phyloP scores from a whole-genome alignment of 2,797 vertebrate species.

The Cyprinella venusta region DNA sequence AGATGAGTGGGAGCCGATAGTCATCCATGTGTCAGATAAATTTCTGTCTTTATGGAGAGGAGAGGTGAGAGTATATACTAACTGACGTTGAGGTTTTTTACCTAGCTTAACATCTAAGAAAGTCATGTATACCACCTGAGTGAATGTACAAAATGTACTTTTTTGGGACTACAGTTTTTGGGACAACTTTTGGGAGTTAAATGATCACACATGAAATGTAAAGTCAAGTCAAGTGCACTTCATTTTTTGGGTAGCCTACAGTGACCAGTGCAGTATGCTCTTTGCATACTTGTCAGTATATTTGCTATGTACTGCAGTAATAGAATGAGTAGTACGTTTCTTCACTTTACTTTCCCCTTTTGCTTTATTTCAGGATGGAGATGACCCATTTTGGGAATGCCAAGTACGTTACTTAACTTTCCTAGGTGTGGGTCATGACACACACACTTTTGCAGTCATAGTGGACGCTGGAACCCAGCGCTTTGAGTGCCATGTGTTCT shows the following conservation, averaged over 20 bases:
- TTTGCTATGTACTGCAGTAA: background rate
- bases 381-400: slow-evolving; percentile 87
- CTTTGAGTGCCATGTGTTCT: slow-evolving; percentile 94
- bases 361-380: slow-evolving; percentile 69
- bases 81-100: background rate
- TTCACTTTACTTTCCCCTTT: background rate
- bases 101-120: no score
- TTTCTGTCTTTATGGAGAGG: slow-evolving; percentile 83
- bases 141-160: no score
- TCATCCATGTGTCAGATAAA: slow-evolving; percentile 86
- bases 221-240: background rate
- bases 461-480: slow-evolving; percentile 84
- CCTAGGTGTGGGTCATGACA: slow-evolving; percentile 90
- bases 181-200: background rate
- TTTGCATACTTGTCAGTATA: background rate
- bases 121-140: no score
- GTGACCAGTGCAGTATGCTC: background rate
- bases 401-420: slow-evolving; percentile 93
- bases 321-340: background rate
- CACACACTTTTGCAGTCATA: slow-evolving; percentile 91
- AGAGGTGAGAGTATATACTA: slow-evolving; percentile 71
- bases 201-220: background rate
- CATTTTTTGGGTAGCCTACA: background rate
- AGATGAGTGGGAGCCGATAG: slow-evolving; percentile 83
- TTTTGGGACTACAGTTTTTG: no score